Percentiles rank a stretch among this genome's conserved stretches.
Evolutionary conservation across 2,113 vertebrate species (phyloP).

Genomic region (Notarius lentiginosus): DNA sequence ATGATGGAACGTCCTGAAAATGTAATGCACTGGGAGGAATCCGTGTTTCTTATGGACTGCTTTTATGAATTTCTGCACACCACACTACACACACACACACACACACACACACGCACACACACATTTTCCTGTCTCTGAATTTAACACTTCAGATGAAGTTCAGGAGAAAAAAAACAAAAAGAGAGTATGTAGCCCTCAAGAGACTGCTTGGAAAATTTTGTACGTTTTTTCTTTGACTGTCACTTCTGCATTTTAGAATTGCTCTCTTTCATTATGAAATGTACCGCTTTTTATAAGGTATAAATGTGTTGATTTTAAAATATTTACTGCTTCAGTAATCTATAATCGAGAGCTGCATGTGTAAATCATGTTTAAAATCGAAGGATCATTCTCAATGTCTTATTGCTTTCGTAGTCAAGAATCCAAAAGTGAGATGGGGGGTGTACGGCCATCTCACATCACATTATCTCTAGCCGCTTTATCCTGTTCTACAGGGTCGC

Average conservation of each 20-base stretch:
- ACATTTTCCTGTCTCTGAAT: neutral
- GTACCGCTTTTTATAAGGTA: neutral
- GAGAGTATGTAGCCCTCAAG: slow-evolving; percentile 3
- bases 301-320: no score
- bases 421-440: neutral
- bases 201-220: slow-evolving; percentile 10
- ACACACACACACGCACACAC: no score
- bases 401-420: neutral
- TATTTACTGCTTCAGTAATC: neutral
- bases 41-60: neutral
- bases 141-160: neutral
- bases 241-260: slow-evolving; percentile 20
- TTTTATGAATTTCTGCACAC: neutral
- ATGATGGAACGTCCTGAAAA: slow-evolving; percentile 26
- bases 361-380: neutral
- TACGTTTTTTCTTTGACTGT: neutral
- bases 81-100: no score
- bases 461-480: no score
- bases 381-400: neutral
- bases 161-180: neutral
- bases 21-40: neutral
- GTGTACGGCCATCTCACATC: neutral
- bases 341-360: neutral
- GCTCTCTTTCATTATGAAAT: neutral
- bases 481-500: no score